Percentiles rank a stretch among this genome's conserved stretches.
These are phyloP conservation scores for Meda fulgida DNA, from an alignment of 2,797 vertebrate species.

Conservation along the genomic window DNA sequence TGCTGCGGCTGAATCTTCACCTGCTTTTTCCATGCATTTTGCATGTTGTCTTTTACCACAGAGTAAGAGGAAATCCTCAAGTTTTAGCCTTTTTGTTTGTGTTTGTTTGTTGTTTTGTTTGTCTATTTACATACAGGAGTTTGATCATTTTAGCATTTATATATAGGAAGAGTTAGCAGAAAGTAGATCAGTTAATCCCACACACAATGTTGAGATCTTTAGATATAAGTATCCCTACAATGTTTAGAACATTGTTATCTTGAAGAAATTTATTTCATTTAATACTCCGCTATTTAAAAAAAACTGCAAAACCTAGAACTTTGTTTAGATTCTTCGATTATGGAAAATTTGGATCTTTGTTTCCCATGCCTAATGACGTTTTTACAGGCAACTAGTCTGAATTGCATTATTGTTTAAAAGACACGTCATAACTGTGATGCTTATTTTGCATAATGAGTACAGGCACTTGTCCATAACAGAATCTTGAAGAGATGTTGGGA, in stretches of 20 bases:
- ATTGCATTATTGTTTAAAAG: background rate
- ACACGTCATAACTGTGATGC: too few relatives aligned
- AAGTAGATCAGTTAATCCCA: background rate
- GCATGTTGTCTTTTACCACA: slow-evolving; percentile 72
- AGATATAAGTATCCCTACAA: background rate
- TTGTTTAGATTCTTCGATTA: background rate
- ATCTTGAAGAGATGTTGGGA: background rate
- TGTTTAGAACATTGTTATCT: too few relatives aligned
- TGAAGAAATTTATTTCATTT: background rate
- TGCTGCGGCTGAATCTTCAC: slow-evolving; percentile 67
- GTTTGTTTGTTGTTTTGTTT: slow-evolving; percentile 48
- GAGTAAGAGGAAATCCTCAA: slow-evolving; percentile 42
- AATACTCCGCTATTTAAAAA: background rate
- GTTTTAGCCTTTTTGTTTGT: slow-evolving; percentile 32
- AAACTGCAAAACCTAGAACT: background rate
- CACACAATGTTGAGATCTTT: background rate
- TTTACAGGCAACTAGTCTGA: background rate
- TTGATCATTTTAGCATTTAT: background rate
- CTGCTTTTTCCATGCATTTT: slow-evolving; percentile 74
- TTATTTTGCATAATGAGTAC: background rate
- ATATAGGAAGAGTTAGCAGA: background rate
- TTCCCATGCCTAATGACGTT: background rate
- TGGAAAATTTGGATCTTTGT: background rate
- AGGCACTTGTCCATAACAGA: background rate
- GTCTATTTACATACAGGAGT: slow-evolving; percentile 56